phyloP scores from a whole-genome alignment of 2,888 invertebrate genomes.

The Bimastos eiseni region DNA sequence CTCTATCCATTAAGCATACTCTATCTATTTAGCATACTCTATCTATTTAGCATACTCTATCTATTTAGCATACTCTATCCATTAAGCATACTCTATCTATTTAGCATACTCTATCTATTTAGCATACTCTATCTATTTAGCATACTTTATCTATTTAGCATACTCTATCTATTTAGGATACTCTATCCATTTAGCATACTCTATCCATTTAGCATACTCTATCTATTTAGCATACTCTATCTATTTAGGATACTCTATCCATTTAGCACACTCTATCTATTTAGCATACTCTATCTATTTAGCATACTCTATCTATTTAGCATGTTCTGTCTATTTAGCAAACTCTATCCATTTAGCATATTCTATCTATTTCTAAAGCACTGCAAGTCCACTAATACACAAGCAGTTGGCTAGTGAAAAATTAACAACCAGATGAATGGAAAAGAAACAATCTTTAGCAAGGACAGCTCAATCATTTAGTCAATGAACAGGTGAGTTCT shows the following conservation, averaged over 20 bases:
- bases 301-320: not conserved
- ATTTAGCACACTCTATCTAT: not conserved
- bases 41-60: too few species aligned
- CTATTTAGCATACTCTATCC: not conserved
- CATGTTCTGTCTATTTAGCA: too few species aligned
- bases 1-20: not conserved
- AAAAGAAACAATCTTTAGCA: not conserved
- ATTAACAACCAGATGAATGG: not conserved
- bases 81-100: too few species aligned
- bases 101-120: too few species aligned
- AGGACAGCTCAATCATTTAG: not conserved
- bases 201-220: not conserved
- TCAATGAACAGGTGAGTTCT: not conserved
- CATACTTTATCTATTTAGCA: not conserved
- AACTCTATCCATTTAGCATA: too few species aligned
- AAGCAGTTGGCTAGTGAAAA: not conserved
- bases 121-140: not conserved
- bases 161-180: not conserved
- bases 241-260: too few species aligned
- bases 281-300: not conserved
- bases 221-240: not conserved
- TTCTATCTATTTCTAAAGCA: too few species aligned
- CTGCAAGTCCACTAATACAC: not conserved
- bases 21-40: not conserved
- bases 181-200: not conserved